Evolutionary conservation across 2,888 invertebrate genomes (phyloP), one percentile per base, ranked within the genome.

Genomic region (Lasioglossum pauxillum): DNA sequence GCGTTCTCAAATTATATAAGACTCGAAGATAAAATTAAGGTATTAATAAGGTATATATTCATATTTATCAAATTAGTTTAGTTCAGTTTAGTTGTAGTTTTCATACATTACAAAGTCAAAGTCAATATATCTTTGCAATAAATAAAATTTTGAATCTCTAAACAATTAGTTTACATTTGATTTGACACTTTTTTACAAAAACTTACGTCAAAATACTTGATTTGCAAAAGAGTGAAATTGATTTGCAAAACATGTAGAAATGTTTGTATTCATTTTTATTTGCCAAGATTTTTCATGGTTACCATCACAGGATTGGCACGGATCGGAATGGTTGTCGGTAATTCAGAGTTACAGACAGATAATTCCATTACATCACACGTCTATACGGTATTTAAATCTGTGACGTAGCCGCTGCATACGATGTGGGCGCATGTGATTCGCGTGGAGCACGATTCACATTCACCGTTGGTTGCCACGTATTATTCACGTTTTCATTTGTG

Each of bases 391-490:
- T 57, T 57, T 57, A 74, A 35, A 57, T 31, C 75, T 44, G 57
- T 7, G 31, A 69, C 38, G 69, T 69, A 53, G 1, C 44, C 12
- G 44, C 14, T 14, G 44, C 12, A 35, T 75, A 44, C 19, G 75
- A 57, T 53, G 31, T 73, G 64, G 49, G 23, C 31, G 23, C 67
- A 27, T 71, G 49, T 78, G 69, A 75, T 82, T 82, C 74, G 76
- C 73, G 73, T 74, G 41, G 74, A 78, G 69, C 78, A 71, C 79
- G 75, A 81, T 0, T 31, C 8, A 16, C 23, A 14, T 12, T n/a
- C 83, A 83, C 69, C 69, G 60, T 57, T 41, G 38, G 31, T 46
- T 83, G 88, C 88, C 88, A 88, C 88, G 88, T 85, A 87, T 46
- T 31, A 79, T 74, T 64, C 74, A 64, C 60, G 38, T 31, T 67